Evolutionary conservation across 2,888 invertebrate species (phyloP).

Genomic region (Tineola bisselliella): DNA sequence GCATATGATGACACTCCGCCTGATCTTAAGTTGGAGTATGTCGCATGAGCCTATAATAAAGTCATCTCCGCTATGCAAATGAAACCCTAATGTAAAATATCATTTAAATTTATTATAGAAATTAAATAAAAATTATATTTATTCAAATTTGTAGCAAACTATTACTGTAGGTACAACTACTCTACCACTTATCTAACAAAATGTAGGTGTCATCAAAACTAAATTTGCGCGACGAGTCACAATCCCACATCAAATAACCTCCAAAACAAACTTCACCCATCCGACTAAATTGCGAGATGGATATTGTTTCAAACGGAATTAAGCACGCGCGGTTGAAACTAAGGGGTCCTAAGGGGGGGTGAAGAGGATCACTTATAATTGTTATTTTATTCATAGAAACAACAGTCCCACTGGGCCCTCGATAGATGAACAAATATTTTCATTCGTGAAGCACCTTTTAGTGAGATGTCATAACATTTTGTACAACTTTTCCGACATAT

Average conservation of each 20-base stretch:
- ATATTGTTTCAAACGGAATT: conserved; percentile 68
- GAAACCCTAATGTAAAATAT: too few species aligned
- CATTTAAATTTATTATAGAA: too few species aligned
- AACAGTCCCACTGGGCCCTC: conserved; percentile 51
- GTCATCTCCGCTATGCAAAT: too few species aligned
- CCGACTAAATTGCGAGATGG: conserved; percentile 52
- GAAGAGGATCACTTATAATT: conserved; percentile 63
- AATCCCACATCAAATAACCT: conserved; percentile 58
- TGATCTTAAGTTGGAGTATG: too few species aligned
- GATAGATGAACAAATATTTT: conserved; percentile 64
- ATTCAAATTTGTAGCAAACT: too few species aligned
- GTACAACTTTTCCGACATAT: not conserved
- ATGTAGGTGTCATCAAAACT: conserved; percentile 48
- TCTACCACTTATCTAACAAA: conserved; percentile 29
- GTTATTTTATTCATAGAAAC: conserved; percentile 70
- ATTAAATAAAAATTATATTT: too few species aligned
- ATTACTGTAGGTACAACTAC: not conserved
- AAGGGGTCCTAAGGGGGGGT: conserved; percentile 32
- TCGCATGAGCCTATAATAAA: too few species aligned
- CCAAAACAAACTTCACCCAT: conserved; percentile 48
- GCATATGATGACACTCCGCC: too few species aligned
- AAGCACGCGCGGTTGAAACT: conserved; percentile 34
- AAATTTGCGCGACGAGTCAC: conserved; percentile 36
- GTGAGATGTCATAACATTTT: conserved; percentile 7
- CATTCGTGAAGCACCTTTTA: conserved; percentile 55